Evolutionary conservation across 2,888 invertebrate genomes (phyloP), one percentile per base, ranked within the genome.

Genomic region (Pollenia angustigena): DNA sequence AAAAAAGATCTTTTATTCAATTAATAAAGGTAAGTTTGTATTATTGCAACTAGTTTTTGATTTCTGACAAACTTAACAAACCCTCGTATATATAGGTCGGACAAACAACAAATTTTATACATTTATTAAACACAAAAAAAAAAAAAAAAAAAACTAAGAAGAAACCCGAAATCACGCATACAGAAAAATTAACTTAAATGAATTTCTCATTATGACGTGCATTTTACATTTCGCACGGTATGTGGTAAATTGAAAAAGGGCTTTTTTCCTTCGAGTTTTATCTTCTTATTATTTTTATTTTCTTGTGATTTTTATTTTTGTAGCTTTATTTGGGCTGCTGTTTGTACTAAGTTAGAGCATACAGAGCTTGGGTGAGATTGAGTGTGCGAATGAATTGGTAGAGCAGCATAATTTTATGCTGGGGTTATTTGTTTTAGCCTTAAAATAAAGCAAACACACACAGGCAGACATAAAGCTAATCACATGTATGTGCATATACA

Each of bases 201-300:
- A 89, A 89, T 89, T 88, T 89, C 88, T 90, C 89, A 90, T 90
- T 90, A 90, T 89, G 89, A 89, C 88, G 85, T 82, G 89, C 87
- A 88, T 89, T 90, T 89, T 89, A 88, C 88, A 87, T 89, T 90
- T 88, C 89, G 87, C 90, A 87, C 89, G 87, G 89, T 89, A 90
- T 90, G 90, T 88, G 90, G 90, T 90, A 89, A 90, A 90, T 90
- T 90, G 89, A 89, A 89, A 89, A 78, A 75, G 81, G 71, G 32
- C 75, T 78, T 87, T 58, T 69, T 72, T 80, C 64, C 44, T 72
- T 72, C 40, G 16, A 60, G 56, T 56, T 76, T 52, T 68, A 52
- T 68, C 58, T 75, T 68, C 23, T 60, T 75, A 16, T 64, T 71
- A 23, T 58, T 72, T 76, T 66, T 58, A 11, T 79, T 74, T 71